A percentile compares a stretch with the other conserved stretches of the same genome.
Evolutionary conservation across 2,797 vertebrate species (phyloP).

Genomic region (Furcifer pardalis): DNA sequence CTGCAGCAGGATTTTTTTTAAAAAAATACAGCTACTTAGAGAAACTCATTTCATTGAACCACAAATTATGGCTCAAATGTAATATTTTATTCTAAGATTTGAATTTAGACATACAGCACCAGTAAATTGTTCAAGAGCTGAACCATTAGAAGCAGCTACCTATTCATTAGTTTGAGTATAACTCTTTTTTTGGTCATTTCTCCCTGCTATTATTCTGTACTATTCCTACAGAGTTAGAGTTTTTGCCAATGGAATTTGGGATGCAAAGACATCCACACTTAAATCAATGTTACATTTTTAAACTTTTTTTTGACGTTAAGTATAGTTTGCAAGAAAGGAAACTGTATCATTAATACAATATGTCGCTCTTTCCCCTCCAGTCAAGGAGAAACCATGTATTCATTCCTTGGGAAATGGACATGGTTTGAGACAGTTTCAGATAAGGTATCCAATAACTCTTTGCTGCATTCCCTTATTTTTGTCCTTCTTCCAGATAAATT

Average conservation of each 20-base stretch:
- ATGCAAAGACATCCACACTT: neutral
- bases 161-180: neutral
- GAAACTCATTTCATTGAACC: neutral
- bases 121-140: neutral
- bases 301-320: slow-evolving; percentile 51
- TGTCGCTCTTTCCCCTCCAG: slow-evolving; percentile 66
- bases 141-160: neutral
- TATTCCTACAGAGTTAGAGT: neutral
- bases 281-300: slow-evolving; percentile 37
- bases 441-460: slow-evolving; percentile 79
- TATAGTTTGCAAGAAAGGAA: slow-evolving; percentile 56
- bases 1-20: neutral
- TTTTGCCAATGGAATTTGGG: neutral
- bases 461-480: slow-evolving; percentile 73
- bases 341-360: slow-evolving; percentile 55
- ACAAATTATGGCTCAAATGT: neutral
- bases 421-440: slow-evolving; percentile 73
- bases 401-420: slow-evolving; percentile 77
- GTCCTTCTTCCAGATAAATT: slow-evolving; percentile 76
- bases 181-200: neutral
- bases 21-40: neutral
- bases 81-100: neutral
- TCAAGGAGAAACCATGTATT: slow-evolving; percentile 79
- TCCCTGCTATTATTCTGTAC: neutral
- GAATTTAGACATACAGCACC: neutral